Evolutionary conservation across 2,888 invertebrate species (phyloP).

Genomic region (Latrodectus hesperus): DNA sequence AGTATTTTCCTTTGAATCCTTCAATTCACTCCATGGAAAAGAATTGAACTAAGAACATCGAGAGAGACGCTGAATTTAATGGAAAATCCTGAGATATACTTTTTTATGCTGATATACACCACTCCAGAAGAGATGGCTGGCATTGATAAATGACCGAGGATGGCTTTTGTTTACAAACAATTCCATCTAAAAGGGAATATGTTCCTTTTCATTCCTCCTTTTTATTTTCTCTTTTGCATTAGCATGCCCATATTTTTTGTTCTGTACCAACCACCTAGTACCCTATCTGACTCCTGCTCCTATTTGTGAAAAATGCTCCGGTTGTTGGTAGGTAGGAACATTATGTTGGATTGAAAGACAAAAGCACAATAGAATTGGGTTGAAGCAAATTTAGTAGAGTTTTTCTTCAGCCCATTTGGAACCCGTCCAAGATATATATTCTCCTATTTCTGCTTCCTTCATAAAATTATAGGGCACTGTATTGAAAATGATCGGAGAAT

Average conservation of each 20-base stretch:
- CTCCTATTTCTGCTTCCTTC: too few relatives aligned
- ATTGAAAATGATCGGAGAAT: too few relatives aligned
- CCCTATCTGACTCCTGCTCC: background rate
- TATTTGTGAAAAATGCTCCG: background rate
- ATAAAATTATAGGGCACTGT: too few relatives aligned
- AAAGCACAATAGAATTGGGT: too few relatives aligned
- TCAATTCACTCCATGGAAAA: background rate
- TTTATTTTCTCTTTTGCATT: background rate
- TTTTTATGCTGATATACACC: background rate
- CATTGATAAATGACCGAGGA: slow-evolving; percentile 17
- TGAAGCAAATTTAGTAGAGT: too few relatives aligned
- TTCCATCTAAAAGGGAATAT: slow-evolving; percentile 21
- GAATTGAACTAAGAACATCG: background rate
- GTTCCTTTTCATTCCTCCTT: slow-evolving; percentile 2
- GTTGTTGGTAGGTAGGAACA: background rate
- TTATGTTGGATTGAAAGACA: too few relatives aligned
- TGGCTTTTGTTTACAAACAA: slow-evolving; percentile 35
- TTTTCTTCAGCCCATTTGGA: too few relatives aligned
- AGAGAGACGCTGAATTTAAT: background rate
- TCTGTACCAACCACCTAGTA: background rate
- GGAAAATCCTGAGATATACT: background rate
- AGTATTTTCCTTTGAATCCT: background rate
- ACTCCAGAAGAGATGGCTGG: background rate
- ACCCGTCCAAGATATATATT: too few relatives aligned
- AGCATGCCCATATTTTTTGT: background rate